A percentile compares a stretch with the other conserved stretches of the same genome.
phyloP scores from a whole-genome alignment of 2,113 vertebrate species.

The Chaetura pelagica region DNA sequence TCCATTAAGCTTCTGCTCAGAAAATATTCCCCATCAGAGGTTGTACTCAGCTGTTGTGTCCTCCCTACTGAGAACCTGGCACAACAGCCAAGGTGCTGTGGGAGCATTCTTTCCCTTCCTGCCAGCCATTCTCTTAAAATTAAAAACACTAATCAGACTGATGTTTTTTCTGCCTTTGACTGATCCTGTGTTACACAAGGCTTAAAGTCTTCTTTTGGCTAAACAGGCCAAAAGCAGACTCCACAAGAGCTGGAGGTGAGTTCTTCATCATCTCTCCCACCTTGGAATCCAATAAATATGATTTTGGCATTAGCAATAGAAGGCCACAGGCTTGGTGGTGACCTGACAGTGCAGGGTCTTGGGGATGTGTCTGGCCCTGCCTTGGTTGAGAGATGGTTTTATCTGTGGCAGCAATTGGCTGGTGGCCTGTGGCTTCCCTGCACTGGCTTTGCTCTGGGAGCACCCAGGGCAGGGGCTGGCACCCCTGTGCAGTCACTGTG shows the following conservation, averaged over 20 bases:
- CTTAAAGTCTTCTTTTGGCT: not conserved
- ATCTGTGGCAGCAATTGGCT: rapidly evolving
- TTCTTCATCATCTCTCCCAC: not conserved
- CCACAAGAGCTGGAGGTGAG: not conserved
- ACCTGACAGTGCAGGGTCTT: not conserved
- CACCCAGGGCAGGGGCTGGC: rapidly evolving
- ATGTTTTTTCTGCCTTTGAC: not conserved
- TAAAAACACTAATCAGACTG: conserved; percentile 3
- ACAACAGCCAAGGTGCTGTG: not conserved
- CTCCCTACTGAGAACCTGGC: not conserved
- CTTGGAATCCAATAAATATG: not conserved
- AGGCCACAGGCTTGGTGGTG: not conserved
- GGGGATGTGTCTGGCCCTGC: not conserved
- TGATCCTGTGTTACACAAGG: not conserved
- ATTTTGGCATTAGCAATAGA: not conserved
- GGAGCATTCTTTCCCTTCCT: not conserved
- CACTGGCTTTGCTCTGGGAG: rapidly evolving
- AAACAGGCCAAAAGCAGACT: not conserved
- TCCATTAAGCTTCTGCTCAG: not conserved
- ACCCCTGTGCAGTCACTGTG: rapidly evolving
- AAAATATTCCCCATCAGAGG: not conserved
- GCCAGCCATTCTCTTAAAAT: not conserved
- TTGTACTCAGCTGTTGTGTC: not conserved
- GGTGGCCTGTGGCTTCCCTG: not conserved
- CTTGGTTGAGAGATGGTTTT: rapidly evolving